Evolutionary conservation across 2,888 invertebrate species (phyloP).

Genomic region (Tiliacea citrago): DNA sequence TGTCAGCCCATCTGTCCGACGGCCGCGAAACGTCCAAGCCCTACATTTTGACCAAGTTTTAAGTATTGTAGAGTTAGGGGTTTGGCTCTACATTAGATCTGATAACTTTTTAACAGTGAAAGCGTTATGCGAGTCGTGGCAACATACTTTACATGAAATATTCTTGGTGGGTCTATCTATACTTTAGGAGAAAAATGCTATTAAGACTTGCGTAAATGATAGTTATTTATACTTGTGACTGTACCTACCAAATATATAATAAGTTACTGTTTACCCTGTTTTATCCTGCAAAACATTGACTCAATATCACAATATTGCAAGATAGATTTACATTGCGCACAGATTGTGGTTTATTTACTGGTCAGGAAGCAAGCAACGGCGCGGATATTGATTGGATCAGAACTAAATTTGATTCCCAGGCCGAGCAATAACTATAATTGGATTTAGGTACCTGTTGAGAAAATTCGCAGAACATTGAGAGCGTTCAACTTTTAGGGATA

Average conservation of each 20-base stretch:
- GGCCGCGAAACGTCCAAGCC: no score
- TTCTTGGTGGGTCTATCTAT: no score
- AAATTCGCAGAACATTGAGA: slow-evolving; percentile 31
- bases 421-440: slow-evolving; percentile 47
- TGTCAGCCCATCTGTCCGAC: no score
- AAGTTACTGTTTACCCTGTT: not conserved
- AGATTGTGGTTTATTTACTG: slow-evolving; percentile 49
- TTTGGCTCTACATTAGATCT: no score
- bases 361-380: slow-evolving; percentile 32
- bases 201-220: no score
- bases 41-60: no score
- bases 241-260: not conserved
- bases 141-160: no score
- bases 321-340: slow-evolving; percentile 23
- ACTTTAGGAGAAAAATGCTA: no score
- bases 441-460: slow-evolving; percentile 54
- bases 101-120: no score
- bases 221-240: no score
- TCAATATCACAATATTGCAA: slow-evolving; percentile 20
- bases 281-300: not conserved
- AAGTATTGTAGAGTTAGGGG: no score
- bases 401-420: slow-evolving; percentile 49
- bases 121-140: no score
- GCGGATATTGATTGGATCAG: slow-evolving; percentile 47
- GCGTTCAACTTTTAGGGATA: not conserved